Conservation (phyloP, 2,113 vertebrate genomes). For the Alouatta palliata region DNA sequence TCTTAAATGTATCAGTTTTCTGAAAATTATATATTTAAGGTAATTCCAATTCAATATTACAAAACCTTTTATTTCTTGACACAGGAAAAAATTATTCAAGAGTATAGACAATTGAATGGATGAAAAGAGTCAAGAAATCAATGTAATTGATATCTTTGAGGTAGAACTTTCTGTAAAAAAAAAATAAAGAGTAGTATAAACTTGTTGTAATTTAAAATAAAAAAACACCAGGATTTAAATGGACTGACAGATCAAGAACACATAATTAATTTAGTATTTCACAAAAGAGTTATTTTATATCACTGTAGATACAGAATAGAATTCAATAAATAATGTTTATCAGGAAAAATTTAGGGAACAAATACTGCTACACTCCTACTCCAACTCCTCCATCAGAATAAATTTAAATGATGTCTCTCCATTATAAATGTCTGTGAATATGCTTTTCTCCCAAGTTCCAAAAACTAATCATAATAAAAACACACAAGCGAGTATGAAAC, state of each 20-base stretch:
- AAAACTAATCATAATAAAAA: constrained; percentile 28
- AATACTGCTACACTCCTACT: not conserved
- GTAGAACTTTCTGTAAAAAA: not conserved
- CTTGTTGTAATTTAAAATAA: not conserved
- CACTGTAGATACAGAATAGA: not conserved
- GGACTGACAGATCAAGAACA: not conserved
- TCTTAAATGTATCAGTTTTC: constrained; percentile 7
- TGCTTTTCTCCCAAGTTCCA: not conserved
- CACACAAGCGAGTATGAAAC: not conserved
- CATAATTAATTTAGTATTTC: not conserved
- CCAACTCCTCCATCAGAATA: not conserved
- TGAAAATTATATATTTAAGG: not conserved
- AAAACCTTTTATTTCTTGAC: not conserved
- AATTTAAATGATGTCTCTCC: not conserved
- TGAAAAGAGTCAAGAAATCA: not conserved
- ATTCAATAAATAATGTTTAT: constrained; percentile 2
- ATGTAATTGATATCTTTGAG: not conserved
- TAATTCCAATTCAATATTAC: not conserved
- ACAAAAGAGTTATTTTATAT: constrained; percentile 34
- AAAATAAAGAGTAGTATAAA: not conserved
- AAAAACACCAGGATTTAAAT: constrained; percentile 10
- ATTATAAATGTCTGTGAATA: constrained; percentile 4
- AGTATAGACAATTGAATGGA: not conserved
- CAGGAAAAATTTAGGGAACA: constrained; percentile 26
- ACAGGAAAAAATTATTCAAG: not conserved